phyloP scores from a whole-genome alignment of 2,888 invertebrate genomes.

The Dasypogon diadema region DNA sequence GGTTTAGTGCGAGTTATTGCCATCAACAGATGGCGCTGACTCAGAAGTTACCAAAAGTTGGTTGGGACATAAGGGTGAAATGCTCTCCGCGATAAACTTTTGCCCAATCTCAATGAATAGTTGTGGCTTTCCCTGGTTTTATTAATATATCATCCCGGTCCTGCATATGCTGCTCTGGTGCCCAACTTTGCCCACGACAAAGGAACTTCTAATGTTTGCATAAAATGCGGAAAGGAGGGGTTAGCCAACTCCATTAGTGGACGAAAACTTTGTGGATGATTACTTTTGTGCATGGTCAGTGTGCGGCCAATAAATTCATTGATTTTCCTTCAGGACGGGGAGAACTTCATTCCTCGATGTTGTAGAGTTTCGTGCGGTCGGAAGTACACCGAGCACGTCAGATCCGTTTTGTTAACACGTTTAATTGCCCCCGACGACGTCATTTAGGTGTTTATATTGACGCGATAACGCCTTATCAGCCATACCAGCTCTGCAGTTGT shows the following conservation, averaged over 20 bases:
- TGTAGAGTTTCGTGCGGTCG: neutral
- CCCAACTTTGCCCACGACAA: too few relatives aligned
- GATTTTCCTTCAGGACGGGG: conserved; percentile 19
- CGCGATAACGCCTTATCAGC: too few relatives aligned
- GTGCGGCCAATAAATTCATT: conserved; percentile 21
- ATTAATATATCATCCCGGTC: neutral
- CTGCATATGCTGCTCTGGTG: neutral
- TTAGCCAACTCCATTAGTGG: too few relatives aligned
- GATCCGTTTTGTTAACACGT: conserved; percentile 2
- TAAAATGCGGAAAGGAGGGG: too few relatives aligned
- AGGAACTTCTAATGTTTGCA: neutral
- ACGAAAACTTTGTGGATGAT: too few relatives aligned
- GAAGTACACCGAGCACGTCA: conserved; percentile 1
- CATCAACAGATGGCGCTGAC: conserved; percentile 20
- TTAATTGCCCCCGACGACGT: too few relatives aligned
- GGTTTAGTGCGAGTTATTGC: neutral
- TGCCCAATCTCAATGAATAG: neutral
- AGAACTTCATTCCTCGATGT: too few relatives aligned
- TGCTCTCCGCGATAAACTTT: neutral
- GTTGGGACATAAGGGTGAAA: too few relatives aligned
- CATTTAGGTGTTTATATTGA: too few relatives aligned
- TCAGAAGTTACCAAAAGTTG: too few relatives aligned
- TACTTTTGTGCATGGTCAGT: conserved; percentile 28
- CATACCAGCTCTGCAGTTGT: too few relatives aligned
- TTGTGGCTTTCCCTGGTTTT: neutral